Conservation (phyloP, 2,797 vertebrate species). For the Channa striata region DNA sequence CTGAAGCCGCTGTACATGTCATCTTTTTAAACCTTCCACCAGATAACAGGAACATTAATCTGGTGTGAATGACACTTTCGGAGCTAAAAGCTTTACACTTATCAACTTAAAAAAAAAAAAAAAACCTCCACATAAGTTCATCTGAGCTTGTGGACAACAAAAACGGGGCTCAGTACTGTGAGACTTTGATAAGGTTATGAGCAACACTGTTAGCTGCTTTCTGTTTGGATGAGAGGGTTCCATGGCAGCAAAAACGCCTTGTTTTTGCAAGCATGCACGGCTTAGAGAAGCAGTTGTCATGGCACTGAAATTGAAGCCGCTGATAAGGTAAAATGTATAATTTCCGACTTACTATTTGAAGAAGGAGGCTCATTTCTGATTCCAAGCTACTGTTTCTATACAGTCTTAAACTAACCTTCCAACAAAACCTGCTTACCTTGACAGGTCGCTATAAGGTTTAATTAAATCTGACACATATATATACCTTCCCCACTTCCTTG, state of each 20-base stretch:
- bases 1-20: conserved; percentile 10
- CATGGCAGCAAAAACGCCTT: conserved; percentile 6
- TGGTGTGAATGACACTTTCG: conserved; percentile 48
- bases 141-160: conserved; percentile 43
- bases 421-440: conserved; percentile 24
- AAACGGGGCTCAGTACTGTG: conserved; percentile 30
- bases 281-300: too few relatives aligned
- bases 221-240: conserved; percentile 14
- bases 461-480: conserved; percentile 20
- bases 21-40: conserved; percentile 40
- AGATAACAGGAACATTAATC: conserved; percentile 56
- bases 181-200: conserved; percentile 52
- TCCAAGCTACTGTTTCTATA: conserved; percentile 12
- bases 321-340: neutral
- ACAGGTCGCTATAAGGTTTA: conserved; percentile 32
- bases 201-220: conserved; percentile 27
- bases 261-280: conserved; percentile 12
- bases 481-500: neutral
- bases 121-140: conserved; percentile 53
- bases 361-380: conserved; percentile 30
- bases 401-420: conserved; percentile 5
- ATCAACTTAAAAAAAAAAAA: conserved; percentile 42
- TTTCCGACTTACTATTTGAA: neutral
- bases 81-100: conserved; percentile 53
- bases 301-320: too few relatives aligned